phyloP scores from a whole-genome alignment of 2,113 vertebrate genomes.

The Sminthopsis crassicaudata region DNA sequence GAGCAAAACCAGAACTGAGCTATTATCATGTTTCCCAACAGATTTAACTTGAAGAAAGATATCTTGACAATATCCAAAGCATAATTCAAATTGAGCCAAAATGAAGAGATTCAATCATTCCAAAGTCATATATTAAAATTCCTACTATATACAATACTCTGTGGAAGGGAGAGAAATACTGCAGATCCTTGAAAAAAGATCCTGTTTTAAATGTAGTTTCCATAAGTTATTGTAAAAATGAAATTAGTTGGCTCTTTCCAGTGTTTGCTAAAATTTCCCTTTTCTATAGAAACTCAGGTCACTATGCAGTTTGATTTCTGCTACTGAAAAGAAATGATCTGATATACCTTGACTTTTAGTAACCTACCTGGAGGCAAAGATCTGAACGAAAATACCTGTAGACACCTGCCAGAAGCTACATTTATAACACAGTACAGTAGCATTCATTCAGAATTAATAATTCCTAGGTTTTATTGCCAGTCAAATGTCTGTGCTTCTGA shows the following conservation, averaged over 20 bases:
- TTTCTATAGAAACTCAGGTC: constrained; percentile 21
- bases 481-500: not conserved
- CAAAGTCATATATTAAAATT: not conserved
- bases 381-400: constrained; percentile 27
- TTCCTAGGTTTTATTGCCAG: constrained; percentile 37
- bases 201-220: not conserved
- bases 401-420: constrained; percentile 2
- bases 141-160: not conserved
- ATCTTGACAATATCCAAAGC: not conserved
- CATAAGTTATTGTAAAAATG: not conserved
- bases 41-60: not conserved
- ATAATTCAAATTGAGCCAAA: not conserved
- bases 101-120: not conserved
- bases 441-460: constrained; percentile 35
- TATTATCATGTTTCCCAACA: not conserved
- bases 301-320: constrained; percentile 44
- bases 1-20: not conserved
- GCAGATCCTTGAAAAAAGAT: not conserved
- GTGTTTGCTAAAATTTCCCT: not conserved
- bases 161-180: not conserved
- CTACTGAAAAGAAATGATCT: constrained; percentile 31
- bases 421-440: not conserved
- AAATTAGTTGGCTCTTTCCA: not conserved
- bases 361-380: constrained; percentile 58
- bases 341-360: constrained; percentile 61